Base-by-base conservation (phyloP, 2,888 invertebrate species). In the Itoplectis maculator region DNA sequence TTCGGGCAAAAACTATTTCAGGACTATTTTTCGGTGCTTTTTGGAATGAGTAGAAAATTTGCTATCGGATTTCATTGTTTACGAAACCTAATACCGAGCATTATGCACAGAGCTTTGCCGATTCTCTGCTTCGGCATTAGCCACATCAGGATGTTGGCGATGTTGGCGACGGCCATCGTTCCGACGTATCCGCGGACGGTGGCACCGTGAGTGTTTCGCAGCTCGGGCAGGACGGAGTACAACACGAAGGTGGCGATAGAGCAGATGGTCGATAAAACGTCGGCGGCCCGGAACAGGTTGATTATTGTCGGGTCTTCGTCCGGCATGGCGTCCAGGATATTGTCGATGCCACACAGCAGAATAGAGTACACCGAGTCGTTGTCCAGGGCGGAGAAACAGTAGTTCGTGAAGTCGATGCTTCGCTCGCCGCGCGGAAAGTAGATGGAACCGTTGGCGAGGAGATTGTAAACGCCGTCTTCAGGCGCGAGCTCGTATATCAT, bases 141-240 rank as follows among this genome's bases (percentile, higher is more conserved):
- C 29, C 29, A 29, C 5, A 29, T 29, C 29, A n/a, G n/a, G 29
- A 29, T 29, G 5, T 29, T 29, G 29, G 29, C 29, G 6, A 81
- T 35, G 79, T 91, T 93, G 8, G 90, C 91, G 15, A 90, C 49
- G 61, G 88, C 73, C 37, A 93, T 86, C 2, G 86, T 84, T 20
- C 85, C 86, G 0, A 91, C 85, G 84, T 93, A 91, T 56, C 88
- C 86, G 29, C 92, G 89, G 8, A 93, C 85, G 0, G 90, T 91
- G 4, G 79, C 79, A 0, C 93, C 93, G 37, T 93, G 93, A 70
- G 93, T 87, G 61, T 92, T 93, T 51, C 86, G 83, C 68, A 93
- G 79, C 51, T 92, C 90, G 0, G 92, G 90, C 2, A 93, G 65
- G 11, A 91, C 51, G 9, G 87, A 84, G 68, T 93, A 93, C 23